Percentiles rank a stretch among this genome's conserved stretches.
Conservation (phyloP, 2,888 invertebrate species). For the Hemithea aestivaria region DNA sequence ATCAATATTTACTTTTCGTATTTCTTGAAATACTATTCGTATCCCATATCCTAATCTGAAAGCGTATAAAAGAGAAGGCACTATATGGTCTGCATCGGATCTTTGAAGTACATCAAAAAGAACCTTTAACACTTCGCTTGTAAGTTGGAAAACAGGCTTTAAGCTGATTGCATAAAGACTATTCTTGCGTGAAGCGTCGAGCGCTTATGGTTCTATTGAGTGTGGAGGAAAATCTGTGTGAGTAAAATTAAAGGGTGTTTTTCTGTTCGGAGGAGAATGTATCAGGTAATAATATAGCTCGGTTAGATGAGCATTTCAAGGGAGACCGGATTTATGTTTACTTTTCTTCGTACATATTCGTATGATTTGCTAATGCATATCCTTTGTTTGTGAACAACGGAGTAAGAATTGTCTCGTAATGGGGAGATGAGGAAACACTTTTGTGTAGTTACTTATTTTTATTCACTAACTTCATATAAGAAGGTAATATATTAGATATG, state of each 20-base stretch:
- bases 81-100: conserved; percentile 44
- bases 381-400: conserved; percentile 38
- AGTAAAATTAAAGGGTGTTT: conserved; percentile 63
- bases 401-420: conserved; percentile 21
- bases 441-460: not conserved
- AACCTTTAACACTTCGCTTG: conserved; percentile 3
- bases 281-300: conserved; percentile 60
- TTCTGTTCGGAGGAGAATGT: conserved; percentile 57
- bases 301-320: conserved; percentile 53
- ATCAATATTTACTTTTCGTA: conserved; percentile 18
- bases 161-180: conserved; percentile 2
- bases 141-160: not conserved
- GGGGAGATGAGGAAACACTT: conserved; percentile 3
- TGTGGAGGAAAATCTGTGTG: conserved; percentile 30
- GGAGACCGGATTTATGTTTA: conserved; percentile 48
- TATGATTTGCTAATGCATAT: conserved; percentile 34
- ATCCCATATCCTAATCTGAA: conserved; percentile 39
- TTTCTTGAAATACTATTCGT: conserved; percentile 30
- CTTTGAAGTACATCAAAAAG: conserved; percentile 36
- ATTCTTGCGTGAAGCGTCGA: not conserved
- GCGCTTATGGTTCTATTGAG: conserved; percentile 14
- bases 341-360: conserved; percentile 35
- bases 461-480: not conserved
- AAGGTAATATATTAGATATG: too few relatives aligned
- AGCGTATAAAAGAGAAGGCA: conserved; percentile 43